Base-by-base conservation (phyloP, 2,113 vertebrate species). In the Nettapus auritus region DNA sequence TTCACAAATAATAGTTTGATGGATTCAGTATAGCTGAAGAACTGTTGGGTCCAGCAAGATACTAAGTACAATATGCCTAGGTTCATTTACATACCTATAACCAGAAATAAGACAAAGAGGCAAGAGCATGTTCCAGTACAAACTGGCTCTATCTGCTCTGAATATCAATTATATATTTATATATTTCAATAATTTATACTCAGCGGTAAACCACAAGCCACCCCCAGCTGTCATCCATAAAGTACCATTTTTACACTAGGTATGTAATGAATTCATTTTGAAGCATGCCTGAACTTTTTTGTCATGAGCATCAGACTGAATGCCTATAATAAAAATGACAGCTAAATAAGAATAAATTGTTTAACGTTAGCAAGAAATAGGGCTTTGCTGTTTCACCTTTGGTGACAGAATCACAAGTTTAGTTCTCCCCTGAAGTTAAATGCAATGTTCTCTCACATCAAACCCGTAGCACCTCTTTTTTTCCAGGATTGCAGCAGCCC, bases 241-340 rank as follows among this genome's bases (percentile, higher is more conserved):
- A 96, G 95, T 40, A 88, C 52, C 95, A n/a, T 78, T 77, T 88
- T 95, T 74, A 76, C 88, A 76, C 88, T 66, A 86, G 92, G 82
- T 94, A 92, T 93, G 94, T 40, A 57, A 82, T 6, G 1, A 92
- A 94, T 86, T 96, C 89, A 88, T 96, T 97, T 82, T 95, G 92
- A 97, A 96, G 94, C 95, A 82, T 77, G 91, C 92, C 93, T 95
- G 90, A 97, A 95, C 92, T 94, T 97, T 96, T 96, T 93, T 96
- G 88, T 96, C 97, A 94, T 74, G 93, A 96, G 82, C 67, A 97
- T 97, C 93, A 95, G 84, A 66, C 88, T 96, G 95, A 97, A 97
- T 96, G 89, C 53, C 93, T 97, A 94, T 96, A 97, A 97, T 98
- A 98, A 97, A 98, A 98, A 56, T 97, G 97, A 98, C 96, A 98